These are phyloP conservation scores for Nymphalis polychloros DNA, from an alignment of 2,888 invertebrate species.

Conservation along the genomic window DNA sequence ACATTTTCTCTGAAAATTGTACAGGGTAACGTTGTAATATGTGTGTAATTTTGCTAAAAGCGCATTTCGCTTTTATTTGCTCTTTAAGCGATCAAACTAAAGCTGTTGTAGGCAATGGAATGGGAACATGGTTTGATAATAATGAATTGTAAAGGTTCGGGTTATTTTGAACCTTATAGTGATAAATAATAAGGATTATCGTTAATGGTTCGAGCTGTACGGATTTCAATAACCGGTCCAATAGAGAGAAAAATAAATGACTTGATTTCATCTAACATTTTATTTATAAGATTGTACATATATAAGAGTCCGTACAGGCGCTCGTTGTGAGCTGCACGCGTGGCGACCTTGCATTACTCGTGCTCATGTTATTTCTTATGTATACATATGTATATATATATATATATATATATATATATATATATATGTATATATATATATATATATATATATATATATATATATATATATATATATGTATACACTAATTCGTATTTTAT, in stretches of 20 bases:
- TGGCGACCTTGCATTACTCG: neutral
- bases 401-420: too few species aligned
- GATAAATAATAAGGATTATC: neutral
- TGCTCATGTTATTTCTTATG: too few species aligned
- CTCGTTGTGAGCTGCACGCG: conserved; percentile 17
- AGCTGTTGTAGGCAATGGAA: conserved; percentile 28
- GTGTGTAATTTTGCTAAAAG: conserved; percentile 46
- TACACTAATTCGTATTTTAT: too few species aligned
- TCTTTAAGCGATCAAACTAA: neutral
- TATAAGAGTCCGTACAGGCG: conserved; percentile 20
- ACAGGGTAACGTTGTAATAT: conserved; percentile 68
- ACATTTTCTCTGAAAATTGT: conserved; percentile 53
- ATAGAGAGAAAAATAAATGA: neutral
- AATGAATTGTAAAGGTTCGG: conserved; percentile 13
- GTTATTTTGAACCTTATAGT: conserved; percentile 5
- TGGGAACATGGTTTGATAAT: conserved; percentile 26
- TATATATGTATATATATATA: too few species aligned
- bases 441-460: too few species aligned
- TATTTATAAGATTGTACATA: conserved; percentile 8
- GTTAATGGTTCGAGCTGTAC: neutral
- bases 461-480: too few species aligned
- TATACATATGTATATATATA: too few species aligned
- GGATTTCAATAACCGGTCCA: conserved; percentile 6
- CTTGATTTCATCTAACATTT: neutral
- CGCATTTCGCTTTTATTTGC: conserved; percentile 35